Conservation (phyloP, 1,140 invertebrate genomes). For the Leptoteleia sp. region DNA sequence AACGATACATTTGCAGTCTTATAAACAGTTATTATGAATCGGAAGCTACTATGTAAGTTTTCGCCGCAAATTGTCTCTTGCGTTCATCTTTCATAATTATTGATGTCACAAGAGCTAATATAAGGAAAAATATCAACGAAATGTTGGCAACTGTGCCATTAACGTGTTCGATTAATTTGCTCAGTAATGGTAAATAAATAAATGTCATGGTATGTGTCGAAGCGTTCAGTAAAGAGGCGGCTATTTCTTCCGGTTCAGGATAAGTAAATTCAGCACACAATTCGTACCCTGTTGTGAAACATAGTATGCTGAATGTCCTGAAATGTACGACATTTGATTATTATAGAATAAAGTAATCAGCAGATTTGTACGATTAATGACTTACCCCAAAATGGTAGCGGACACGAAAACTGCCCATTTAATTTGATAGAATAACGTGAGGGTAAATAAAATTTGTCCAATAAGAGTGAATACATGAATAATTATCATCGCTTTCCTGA, state of each 20-base stretch:
- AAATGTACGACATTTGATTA: too few relatives aligned
- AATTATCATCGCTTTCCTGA: conserved; percentile 83
- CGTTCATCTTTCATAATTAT: conserved; percentile 53
- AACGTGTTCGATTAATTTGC: conserved; percentile 50
- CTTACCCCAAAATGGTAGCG: conserved; percentile 55
- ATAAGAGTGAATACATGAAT: conserved; percentile 84
- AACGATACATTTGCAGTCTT: too few relatives aligned
- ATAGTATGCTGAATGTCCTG: too few relatives aligned
- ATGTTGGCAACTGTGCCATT: conserved; percentile 40
- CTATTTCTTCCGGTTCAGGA: conserved; percentile 84
- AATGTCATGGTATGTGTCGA: conserved; percentile 81
- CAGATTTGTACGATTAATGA: not conserved
- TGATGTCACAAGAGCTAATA: conserved; percentile 39
- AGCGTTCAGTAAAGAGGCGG: conserved; percentile 84
- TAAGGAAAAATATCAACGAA: conserved; percentile 30
- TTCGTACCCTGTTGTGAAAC: too few relatives aligned
- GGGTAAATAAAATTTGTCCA: conserved; percentile 85
- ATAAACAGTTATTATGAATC: conserved; percentile 1
- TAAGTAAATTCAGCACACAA: too few relatives aligned
- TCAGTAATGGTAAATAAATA: conserved; percentile 49
- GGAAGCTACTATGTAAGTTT: conserved; percentile 6
- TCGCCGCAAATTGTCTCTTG: conserved; percentile 51
- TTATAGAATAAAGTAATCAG: too few relatives aligned
- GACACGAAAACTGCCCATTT: conserved; percentile 62
- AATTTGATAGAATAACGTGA: conserved; percentile 79